Conservation (phyloP, 2,888 invertebrate genomes). For the Drosophila fulvimacula region DNA sequence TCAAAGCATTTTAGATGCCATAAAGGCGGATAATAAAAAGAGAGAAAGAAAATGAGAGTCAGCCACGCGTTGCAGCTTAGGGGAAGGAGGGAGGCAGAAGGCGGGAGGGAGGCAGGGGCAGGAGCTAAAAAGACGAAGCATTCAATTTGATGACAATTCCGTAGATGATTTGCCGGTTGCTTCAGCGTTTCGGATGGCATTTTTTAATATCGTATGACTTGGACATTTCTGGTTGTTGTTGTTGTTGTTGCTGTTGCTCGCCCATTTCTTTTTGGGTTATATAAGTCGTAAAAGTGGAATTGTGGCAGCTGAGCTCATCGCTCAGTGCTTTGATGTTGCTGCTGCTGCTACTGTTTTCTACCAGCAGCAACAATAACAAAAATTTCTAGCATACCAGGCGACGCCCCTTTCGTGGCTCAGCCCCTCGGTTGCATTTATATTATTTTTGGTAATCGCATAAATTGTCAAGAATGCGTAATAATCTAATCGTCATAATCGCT, state of each 20-base stretch:
- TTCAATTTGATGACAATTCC: conserved; percentile 80
- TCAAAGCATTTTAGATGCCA: conserved; percentile 54
- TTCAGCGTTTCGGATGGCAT: conserved; percentile 76
- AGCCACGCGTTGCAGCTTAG: conserved; percentile 79
- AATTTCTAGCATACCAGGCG: conserved; percentile 43
- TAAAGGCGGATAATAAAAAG: conserved; percentile 64
- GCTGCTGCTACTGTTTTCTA: not conserved
- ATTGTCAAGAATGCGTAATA: conserved; percentile 79
- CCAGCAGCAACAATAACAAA: conserved; percentile 43
- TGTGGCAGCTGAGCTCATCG: conserved; percentile 73
- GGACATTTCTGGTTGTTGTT: conserved; percentile 42
- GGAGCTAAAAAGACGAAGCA: conserved; percentile 51
- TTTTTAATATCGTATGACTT: conserved; percentile 72
- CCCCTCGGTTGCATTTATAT: conserved; percentile 49
- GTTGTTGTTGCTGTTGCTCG: conserved; percentile 1
- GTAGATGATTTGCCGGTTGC: conserved; percentile 79
- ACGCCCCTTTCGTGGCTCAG: not conserved
- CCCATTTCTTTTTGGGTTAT: conserved; percentile 29
- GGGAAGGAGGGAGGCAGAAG: conserved; percentile 20
- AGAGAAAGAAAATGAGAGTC: conserved; percentile 48
- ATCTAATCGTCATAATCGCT: conserved; percentile 78
- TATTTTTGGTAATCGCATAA: conserved; percentile 74
- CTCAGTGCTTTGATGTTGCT: conserved; percentile 57
- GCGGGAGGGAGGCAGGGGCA: not conserved
- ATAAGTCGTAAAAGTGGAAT: conserved; percentile 61